A percentile compares a stretch with the other conserved stretches of the same genome.
Evolutionary conservation across 2,113 vertebrate genomes (phyloP).

Genomic region (Larimichthys crocea): DNA sequence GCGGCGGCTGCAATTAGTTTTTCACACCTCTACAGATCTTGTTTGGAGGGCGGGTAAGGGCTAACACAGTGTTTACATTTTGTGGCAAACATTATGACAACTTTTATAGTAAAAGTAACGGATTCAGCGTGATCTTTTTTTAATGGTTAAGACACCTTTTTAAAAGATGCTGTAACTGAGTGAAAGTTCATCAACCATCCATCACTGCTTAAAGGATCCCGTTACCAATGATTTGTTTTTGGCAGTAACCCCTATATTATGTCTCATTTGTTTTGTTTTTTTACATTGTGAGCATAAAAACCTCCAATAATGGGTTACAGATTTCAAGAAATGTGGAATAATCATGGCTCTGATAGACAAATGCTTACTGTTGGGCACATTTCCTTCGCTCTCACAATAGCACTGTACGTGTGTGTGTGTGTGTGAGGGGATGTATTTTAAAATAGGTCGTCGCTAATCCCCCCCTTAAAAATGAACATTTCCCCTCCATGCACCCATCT

Average conservation of each 20-base stretch:
- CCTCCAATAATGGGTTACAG: conserved; percentile 35
- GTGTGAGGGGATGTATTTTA: conserved; percentile 62
- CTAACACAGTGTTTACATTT: not conserved
- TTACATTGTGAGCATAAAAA: conserved; percentile 39
- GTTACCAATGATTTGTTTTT: conserved; percentile 16
- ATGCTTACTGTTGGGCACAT: conserved; percentile 27
- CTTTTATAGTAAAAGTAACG: conserved; percentile 4
- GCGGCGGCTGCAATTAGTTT: not conserved
- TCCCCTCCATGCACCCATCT: conserved; percentile 45
- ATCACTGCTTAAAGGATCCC: not conserved
- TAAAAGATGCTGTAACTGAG: not conserved
- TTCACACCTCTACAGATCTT: conserved; percentile 11
- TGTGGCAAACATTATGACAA: not conserved
- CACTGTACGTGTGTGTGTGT: not conserved
- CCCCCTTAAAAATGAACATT: conserved; percentile 66
- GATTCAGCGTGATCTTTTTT: not conserved
- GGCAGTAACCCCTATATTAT: conserved; percentile 18
- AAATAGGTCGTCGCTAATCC: conserved; percentile 77
- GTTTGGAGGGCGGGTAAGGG: not conserved
- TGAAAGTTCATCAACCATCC: not conserved
- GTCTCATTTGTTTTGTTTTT: conserved; percentile 17
- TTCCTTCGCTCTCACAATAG: conserved; percentile 5
- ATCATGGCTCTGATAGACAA: conserved; percentile 22
- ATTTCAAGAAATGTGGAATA: conserved; percentile 28
- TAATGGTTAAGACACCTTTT: not conserved